Base-by-base conservation (phyloP, 2,797 vertebrate species). In the Phrynocephalus forsythii region DNA sequence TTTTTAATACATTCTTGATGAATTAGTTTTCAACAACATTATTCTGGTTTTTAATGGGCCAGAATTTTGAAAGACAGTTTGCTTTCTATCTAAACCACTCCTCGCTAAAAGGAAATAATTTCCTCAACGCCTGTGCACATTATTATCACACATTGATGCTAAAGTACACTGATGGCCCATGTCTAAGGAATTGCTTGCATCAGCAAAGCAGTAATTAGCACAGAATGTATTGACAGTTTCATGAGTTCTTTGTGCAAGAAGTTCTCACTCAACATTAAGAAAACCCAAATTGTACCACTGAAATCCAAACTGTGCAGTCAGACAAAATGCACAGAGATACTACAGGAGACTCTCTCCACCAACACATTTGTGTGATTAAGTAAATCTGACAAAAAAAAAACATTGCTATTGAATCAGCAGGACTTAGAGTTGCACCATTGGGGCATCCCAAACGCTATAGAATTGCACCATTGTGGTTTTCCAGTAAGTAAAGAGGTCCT, bases 1-100 rank as follows among this genome's bases (percentile, higher is more conserved):
- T 83, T 95, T 95, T 90, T 87, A 94, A 89, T 87, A 92, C 80
- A 2, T 67, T 52, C 6, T 86, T 92, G 87, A 93, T 89, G 93
- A 95, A 96, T 94, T 89, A 81, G 93, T 95, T 94, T 92, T 91
- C 38, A 94, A 91, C 78, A 88, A 79, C 85, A 90, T 89, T 52
- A 92, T 20, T 63, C 26, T 69, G 68, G 63, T 73, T 84, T 84
- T 76, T n/a, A 89, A 16, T 78, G 91, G 83, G 89, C 56, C 83
- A 0, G 0, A 66, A 86, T 93, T 95, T 95, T 93, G 93, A 92
- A 68, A 94, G 87, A 89, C 76, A 67, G 83, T 94, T 96, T 95
- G 89, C 66, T 28, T 93, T 94, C 95, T 90, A 82, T 76, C 87
- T 82, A 48, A 92, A 88, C 86, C 72, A 33, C 85, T 92, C 75